These are phyloP conservation scores for Chymomyza procnemis DNA, from an alignment of 2,888 invertebrate genomes.

Conservation along the genomic window DNA sequence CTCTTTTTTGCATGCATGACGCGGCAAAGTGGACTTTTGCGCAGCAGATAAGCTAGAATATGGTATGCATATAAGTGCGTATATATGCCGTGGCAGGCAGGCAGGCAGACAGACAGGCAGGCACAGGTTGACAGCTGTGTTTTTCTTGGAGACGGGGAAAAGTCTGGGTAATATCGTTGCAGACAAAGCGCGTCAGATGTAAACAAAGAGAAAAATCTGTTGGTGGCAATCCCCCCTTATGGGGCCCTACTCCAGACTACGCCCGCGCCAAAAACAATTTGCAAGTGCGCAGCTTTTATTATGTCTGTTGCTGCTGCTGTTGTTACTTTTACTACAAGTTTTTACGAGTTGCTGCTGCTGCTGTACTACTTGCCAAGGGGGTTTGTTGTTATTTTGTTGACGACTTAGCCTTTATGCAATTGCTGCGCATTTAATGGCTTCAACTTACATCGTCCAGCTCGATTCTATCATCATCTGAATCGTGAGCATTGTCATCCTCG, in stretches of 20 bases:
- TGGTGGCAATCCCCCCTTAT: not conserved
- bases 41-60: constrained; percentile 58
- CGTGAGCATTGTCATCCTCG: constrained; percentile 86
- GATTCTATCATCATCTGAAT: constrained; percentile 90
- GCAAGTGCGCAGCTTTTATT: constrained; percentile 17
- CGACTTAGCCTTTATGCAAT: constrained; percentile 4
- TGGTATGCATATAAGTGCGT: not conserved
- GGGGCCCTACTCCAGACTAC: not conserved
- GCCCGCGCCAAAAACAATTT: not conserved
- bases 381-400: constrained; percentile 6
- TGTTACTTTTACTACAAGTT: constrained; percentile 1
- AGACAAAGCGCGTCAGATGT: constrained; percentile 49
- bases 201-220: constrained; percentile 55
- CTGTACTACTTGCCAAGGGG: not conserved
- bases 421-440: constrained; percentile 51
- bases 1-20: not conserved
- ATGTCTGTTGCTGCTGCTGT: constrained; percentile 11
- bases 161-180: constrained; percentile 27
- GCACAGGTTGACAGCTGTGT: not conserved
- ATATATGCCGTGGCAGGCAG: not conserved
- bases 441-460: constrained; percentile 89
- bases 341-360: constrained; percentile 5
- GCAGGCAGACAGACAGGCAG: not conserved
- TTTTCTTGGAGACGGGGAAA: constrained; percentile 1
- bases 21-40: constrained; percentile 56